Evolutionary conservation across 2,113 vertebrate species (phyloP), one percentile per base, ranked within the genome.

Genomic region (Takifugu flavidus): DNA sequence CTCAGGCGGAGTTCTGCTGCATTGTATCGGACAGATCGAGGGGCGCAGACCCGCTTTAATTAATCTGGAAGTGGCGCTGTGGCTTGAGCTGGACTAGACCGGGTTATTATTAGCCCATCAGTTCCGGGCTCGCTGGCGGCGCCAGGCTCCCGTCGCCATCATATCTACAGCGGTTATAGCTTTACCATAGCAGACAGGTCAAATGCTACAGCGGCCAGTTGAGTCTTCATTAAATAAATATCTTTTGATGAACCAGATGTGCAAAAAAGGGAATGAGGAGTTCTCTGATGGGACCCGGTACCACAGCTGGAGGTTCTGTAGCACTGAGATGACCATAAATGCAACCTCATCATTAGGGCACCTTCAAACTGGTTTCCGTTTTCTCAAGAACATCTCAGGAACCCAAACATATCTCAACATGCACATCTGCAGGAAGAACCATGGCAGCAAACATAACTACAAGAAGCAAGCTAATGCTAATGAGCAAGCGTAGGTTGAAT

Each of bases 211-310:
- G 50, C 15, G 25, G 45, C 14, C 68, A 57, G 61, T 20, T 2
- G 3, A 25, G 4, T 3, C 5, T 2, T 31, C 29, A 4, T 31
- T 4, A 31, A 31, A 31, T 5, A 1, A 6, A 39, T 3, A 6
- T 39, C 34, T 39, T 6, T 8, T 39, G 11, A 39, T 39, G 7
- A 39, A 10, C 8, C 34, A 3, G 34, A 11, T 3, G 34, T 8
- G 34, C 0, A 39, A 39, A 39, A 39, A 20, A 20, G 20, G 20
- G 20, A 20, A 20, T 20, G 20, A 20, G 20, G 34, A 46, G 15
- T 34, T 59, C 62, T 53, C 62, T 58, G 65, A 73, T 61, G 63
- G 57, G 68, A 64, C 73, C 55, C 53, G 59, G 61, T 67, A 44
- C 42, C 15, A 39, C 5, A 55, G 53, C 49, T 15, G 34, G 52